A percentile compares a stretch with the other conserved stretches of the same genome.
Evolutionary conservation across 1,140 invertebrate species (phyloP).

Genomic region (Drosophila arawakana): DNA sequence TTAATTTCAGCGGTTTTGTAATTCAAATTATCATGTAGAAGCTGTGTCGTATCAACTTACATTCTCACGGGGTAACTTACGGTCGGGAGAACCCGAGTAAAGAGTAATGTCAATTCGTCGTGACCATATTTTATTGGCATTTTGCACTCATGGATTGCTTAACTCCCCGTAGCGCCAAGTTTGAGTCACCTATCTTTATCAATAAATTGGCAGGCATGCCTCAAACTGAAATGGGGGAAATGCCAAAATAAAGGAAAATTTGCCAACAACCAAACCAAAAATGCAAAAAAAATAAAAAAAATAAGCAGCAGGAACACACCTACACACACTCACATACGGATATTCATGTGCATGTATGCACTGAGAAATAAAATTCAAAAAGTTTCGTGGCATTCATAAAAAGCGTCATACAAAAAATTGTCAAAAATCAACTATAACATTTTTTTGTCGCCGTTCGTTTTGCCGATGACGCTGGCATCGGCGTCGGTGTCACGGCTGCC

Average conservation of each 20-base stretch:
- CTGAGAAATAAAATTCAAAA: constrained; percentile 67
- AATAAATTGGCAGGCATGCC: constrained; percentile 74
- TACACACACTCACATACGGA: constrained; percentile 19
- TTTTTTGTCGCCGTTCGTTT: constrained; percentile 40
- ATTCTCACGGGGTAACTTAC: too few relatives aligned
- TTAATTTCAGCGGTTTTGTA: too few relatives aligned
- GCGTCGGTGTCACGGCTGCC: constrained; percentile 14
- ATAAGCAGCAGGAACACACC: constrained; percentile 10
- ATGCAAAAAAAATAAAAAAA: constrained; percentile 20
- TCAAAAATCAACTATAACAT: constrained; percentile 78
- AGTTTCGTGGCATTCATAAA: constrained; percentile 53
- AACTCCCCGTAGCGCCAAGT: constrained; percentile 37
- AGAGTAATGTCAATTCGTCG: background rate
- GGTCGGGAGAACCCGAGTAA: background rate
- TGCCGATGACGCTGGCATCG: constrained; percentile 30
- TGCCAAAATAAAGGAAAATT: constrained; percentile 40
- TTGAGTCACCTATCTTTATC: constrained; percentile 65
- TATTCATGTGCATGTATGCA: constrained; percentile 25
- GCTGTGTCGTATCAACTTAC: too few relatives aligned
- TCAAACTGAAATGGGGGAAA: constrained; percentile 44
- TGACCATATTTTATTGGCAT: background rate
- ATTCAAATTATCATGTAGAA: too few relatives aligned
- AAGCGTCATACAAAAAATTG: constrained; percentile 54
- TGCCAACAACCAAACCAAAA: constrained; percentile 54
- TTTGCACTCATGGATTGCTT: constrained; percentile 36